Evolutionary conservation across 2,888 invertebrate species (phyloP), one percentile per base, ranked within the genome.

Genomic region (Euzetes globulus): DNA sequence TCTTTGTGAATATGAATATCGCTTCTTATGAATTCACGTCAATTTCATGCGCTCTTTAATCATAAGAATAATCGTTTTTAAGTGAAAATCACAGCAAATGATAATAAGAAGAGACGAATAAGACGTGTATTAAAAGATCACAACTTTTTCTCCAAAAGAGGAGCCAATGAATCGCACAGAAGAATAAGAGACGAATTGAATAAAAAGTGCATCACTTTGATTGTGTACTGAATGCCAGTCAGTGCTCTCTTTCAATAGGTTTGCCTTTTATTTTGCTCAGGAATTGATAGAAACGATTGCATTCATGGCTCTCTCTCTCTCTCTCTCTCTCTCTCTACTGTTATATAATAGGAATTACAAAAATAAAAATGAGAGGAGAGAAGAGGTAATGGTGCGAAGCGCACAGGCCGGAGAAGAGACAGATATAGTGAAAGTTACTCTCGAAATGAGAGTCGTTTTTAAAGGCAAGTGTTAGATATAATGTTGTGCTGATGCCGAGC

Each of bases 31-130:
- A 27, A 65, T 37, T 65, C 19, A 3, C 70, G 70, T 70, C 70
- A 70, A 70, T 70, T 70, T 70, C 70, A 70, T 70, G 27, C 70
- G 27, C 70, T 70, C 68, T 70, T 70, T 70, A 70, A 70, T 70
- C 70, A 70, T 70, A 65, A 25, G 45, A 70, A 25, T 70, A 70
- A 70, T 70, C 41, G 70, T 17, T 70, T 70, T 70, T 70, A 70
- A 70, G 22, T 25, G 13, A 19, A 70, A 70, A 45, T 70, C 70
- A 70, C 17, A 47, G 41, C 22, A 25, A 70, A 70, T 47, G 9
- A 47, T 70, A 70, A 47, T 15, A 22, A 70, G 22, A 70, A 47
- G 33, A 6, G 13, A 41, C 5, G 15, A 22, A 41, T 41, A 22
- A 63, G 33, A 41, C 29, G 33, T 63, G 37, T 63, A 63, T 19